Conservation (phyloP, 1,140 invertebrate species). For the Cyclina sinensis region DNA sequence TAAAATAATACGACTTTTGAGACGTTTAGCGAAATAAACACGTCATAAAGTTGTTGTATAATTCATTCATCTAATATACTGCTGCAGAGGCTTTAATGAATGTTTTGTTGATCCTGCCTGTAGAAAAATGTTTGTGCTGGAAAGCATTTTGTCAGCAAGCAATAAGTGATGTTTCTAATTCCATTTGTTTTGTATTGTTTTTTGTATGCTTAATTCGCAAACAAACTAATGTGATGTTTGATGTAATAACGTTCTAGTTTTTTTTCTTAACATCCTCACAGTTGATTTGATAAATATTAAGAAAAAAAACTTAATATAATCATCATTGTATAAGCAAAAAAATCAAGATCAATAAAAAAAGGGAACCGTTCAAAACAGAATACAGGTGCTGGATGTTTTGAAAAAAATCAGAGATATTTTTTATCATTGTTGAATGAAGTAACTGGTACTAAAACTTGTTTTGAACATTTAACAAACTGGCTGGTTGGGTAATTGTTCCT, state of each 20-base stretch:
- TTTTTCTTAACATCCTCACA: not conserved
- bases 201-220: not conserved
- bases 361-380: not conserved
- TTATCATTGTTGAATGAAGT: not conserved
- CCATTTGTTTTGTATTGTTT: not conserved
- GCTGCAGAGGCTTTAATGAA: constrained; percentile 18
- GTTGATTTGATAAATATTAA: too few relatives aligned
- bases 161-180: not conserved
- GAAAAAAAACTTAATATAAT: too few relatives aligned
- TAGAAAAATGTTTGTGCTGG: not conserved
- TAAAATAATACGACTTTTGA: not conserved
- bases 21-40: not conserved
- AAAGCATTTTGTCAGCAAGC: not conserved
- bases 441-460: not conserved
- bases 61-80: not conserved
- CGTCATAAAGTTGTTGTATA: not conserved
- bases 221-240: not conserved
- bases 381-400: not conserved
- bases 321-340: too few relatives aligned
- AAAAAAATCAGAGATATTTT: not conserved
- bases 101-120: constrained; percentile 5
- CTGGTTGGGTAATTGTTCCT: not conserved
- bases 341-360: too few relatives aligned
- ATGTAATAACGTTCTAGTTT: not conserved
- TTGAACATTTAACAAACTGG: not conserved